These are phyloP conservation scores for Oncopeltus fasciatus DNA, from an alignment of 1,140 invertebrate genomes.

Conservation along the genomic window DNA sequence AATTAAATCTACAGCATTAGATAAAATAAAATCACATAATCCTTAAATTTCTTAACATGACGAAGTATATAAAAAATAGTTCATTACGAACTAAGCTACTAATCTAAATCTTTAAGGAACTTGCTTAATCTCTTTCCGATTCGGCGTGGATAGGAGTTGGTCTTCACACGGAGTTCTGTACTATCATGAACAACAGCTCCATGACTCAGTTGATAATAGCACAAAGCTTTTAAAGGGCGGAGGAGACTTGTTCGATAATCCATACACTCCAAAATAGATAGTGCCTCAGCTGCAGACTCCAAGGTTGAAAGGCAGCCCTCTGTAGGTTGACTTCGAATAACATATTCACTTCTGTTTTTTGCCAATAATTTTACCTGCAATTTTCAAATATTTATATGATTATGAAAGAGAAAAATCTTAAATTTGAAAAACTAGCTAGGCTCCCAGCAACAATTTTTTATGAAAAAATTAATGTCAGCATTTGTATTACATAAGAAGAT, in stretches of 20 bases:
- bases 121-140: constrained; percentile 54
- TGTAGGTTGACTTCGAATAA: constrained; percentile 83
- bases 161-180: constrained; percentile 75
- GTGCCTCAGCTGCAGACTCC: constrained; percentile 72
- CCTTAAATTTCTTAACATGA: too few relatives aligned
- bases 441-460: too few relatives aligned
- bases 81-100: too few relatives aligned
- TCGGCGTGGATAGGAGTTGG: constrained; percentile 67
- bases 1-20: too few relatives aligned
- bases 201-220: constrained; percentile 71
- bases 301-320: constrained; percentile 81
- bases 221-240: constrained; percentile 64
- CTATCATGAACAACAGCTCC: constrained; percentile 86
- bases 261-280: constrained; percentile 60
- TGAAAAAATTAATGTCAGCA: too few relatives aligned
- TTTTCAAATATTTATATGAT: too few relatives aligned
- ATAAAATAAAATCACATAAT: too few relatives aligned
- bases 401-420: too few relatives aligned
- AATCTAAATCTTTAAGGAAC: constrained; percentile 16
- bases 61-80: too few relatives aligned
- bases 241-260: constrained; percentile 51
- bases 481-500: too few relatives aligned
- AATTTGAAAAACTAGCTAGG: too few relatives aligned
- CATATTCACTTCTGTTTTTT: constrained; percentile 62
- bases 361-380: constrained; percentile 56